Conservation (phyloP, 2,888 invertebrate species). For the Pammene aurita region DNA sequence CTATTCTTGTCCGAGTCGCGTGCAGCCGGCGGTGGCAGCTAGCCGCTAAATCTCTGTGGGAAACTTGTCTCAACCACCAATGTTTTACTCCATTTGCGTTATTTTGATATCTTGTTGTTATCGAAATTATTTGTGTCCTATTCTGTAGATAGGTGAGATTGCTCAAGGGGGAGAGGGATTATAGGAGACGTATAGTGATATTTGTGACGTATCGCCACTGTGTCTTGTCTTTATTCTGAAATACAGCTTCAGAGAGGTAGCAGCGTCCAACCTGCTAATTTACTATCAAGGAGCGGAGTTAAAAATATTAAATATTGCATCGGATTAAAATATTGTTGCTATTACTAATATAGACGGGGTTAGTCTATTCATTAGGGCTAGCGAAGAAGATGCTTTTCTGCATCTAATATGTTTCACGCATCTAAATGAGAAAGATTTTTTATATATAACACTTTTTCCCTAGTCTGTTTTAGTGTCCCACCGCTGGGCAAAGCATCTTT, state of each 20-base stretch:
- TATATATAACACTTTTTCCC: too few relatives aligned
- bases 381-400: too few relatives aligned
- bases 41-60: slow-evolving; percentile 81
- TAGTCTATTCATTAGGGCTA: too few relatives aligned
- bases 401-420: too few relatives aligned
- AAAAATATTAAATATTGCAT: background rate
- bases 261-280: background rate
- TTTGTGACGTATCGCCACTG: background rate
- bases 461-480: too few relatives aligned
- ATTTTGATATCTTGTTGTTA: slow-evolving; percentile 49
- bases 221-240: background rate
- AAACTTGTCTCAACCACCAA: slow-evolving; percentile 65
- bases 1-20: slow-evolving; percentile 78
- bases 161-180: slow-evolving; percentile 20
- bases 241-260: background rate
- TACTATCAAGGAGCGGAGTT: background rate
- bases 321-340: background rate
- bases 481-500: too few relatives aligned
- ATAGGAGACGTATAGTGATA: background rate
- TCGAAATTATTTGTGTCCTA: slow-evolving; percentile 33
- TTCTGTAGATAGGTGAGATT: slow-evolving; percentile 5
- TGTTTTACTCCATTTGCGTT: slow-evolving; percentile 49
- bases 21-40: slow-evolving; percentile 75
- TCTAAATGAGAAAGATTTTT: too few relatives aligned
- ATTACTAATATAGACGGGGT: background rate